Evolutionary conservation across 2,888 invertebrate genomes (phyloP), one percentile per base, ranked within the genome.

Genomic region (Chouioia cunea): DNA sequence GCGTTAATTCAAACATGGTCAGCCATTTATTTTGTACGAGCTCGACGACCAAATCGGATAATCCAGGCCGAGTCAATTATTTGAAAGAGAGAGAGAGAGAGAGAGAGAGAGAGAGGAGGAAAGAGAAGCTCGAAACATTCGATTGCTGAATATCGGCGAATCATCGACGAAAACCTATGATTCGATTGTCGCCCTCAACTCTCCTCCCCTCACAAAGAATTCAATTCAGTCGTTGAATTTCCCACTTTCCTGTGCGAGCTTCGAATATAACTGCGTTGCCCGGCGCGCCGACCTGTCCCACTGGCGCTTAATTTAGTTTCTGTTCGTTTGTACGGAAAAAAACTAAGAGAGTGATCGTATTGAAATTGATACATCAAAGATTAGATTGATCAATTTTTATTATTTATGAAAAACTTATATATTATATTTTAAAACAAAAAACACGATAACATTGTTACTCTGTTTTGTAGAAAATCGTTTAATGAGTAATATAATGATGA

Each of bases 31-130:
- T 77, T 76, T 75, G 64, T 48, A 74, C 65, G 74, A 75, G 1
- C 6, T 20, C 14, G 4, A 8, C 18, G 22, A 58, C 70, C 76
- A 54, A 73, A 68, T 74, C 75, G 73, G 73, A 73, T 81, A 80
- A 83, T 83, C 78, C 77, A 77, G 36, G 10, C 82, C 77, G 78
- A 80, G 77, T 81, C 79, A 80, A 83, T 83, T 83, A 80, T 79
- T 77, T 77, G 76, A 70, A 70, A 74, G 76, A 27, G 10, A 23
- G 50, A 14, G 43, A 22, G 27, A 15, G 36, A 22, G n/a, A 46
- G 43, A 4, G 36, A 36, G 27, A 15, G 46, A 52, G 63, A 12
- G 20, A 68, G 36, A 36, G 43, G 3, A 16, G 44, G 63, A 1
- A n/a, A 23, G 12, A 27, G 20, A 22, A 18, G 23, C n/a, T 20